A percentile compares a stretch with the other conserved stretches of the same genome.
Evolutionary conservation across 2,888 invertebrate genomes (phyloP).

Genomic region (Mesochorus sp.): DNA sequence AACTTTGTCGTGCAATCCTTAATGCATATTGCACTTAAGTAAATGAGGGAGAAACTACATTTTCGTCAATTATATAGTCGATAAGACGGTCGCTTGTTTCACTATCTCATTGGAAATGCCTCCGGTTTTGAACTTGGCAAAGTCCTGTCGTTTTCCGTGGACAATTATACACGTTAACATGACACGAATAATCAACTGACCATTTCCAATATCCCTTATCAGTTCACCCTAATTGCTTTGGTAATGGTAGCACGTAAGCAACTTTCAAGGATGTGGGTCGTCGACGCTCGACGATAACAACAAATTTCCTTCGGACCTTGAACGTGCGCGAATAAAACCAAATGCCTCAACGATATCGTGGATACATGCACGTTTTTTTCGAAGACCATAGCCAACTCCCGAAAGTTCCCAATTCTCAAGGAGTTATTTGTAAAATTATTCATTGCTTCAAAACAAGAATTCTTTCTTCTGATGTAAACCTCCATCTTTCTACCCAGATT

Average conservation of each 20-base stretch:
- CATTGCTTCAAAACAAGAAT: too few relatives aligned
- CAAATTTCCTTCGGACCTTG: not conserved
- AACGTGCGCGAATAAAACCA: not conserved
- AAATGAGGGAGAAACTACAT: too few relatives aligned
- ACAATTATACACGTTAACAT: slow-evolving; percentile 8
- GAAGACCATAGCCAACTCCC: too few relatives aligned
- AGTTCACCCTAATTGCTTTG: not conserved
- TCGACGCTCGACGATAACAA: not conserved
- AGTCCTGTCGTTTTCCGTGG: not conserved
- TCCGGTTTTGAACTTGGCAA: not conserved
- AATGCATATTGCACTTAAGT: not conserved
- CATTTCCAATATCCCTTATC: not conserved
- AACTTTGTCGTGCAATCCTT: not conserved
- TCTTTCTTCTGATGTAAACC: too few relatives aligned
- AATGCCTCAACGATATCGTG: too few relatives aligned
- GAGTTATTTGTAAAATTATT: too few relatives aligned
- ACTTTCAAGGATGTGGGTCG: slow-evolving; percentile 1
- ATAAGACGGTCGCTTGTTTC: slow-evolving; percentile 23
- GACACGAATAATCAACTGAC: not conserved
- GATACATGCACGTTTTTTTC: too few relatives aligned
- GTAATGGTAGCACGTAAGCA: not conserved
- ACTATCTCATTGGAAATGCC: slow-evolving; percentile 10
- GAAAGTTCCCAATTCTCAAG: too few relatives aligned
- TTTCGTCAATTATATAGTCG: slow-evolving; percentile 1
- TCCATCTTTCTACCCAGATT: too few relatives aligned